These are phyloP conservation scores for Telmatherina bonti DNA, from an alignment of 2,797 vertebrate species.

Conservation along the genomic window DNA sequence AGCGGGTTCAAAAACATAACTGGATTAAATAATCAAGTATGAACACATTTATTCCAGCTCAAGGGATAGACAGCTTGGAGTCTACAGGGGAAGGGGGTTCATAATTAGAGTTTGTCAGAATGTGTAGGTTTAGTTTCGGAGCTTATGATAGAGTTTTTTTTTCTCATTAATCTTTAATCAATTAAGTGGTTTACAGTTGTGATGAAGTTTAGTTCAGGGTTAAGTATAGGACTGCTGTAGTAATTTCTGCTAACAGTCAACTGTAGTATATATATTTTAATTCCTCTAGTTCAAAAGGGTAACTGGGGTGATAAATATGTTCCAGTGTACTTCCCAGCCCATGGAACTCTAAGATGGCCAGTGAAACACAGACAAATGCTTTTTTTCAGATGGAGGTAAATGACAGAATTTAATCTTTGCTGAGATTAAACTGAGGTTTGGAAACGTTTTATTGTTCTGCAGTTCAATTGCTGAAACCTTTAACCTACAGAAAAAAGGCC, in stretches of 20 bases:
- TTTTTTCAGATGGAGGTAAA: slow-evolving; percentile 17
- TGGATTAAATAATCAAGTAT: slow-evolving; percentile 19
- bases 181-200: not conserved
- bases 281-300: not conserved
- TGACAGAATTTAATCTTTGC: slow-evolving; percentile 41
- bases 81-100: not conserved
- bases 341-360: slow-evolving; percentile 4
- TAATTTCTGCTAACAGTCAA: not conserved
- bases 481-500: slow-evolving; percentile 29
- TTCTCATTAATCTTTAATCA: not conserved
- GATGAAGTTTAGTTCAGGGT: not conserved
- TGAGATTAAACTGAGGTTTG: slow-evolving; percentile 16
- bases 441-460: slow-evolving; percentile 18
- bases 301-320: not conserved
- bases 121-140: not conserved
- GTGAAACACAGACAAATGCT: slow-evolving; percentile 10
- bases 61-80: not conserved
- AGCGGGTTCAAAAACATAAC: slow-evolving; percentile 2
- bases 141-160: not conserved
- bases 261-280: not conserved
- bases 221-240: not conserved
- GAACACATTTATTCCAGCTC: slow-evolving; percentile 4
- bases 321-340: not conserved
- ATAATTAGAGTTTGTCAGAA: not conserved
- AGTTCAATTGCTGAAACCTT: slow-evolving; percentile 36